Evolutionary conservation across 2,797 vertebrate species (phyloP).

Genomic region (Myiotriccus ornatus): DNA sequence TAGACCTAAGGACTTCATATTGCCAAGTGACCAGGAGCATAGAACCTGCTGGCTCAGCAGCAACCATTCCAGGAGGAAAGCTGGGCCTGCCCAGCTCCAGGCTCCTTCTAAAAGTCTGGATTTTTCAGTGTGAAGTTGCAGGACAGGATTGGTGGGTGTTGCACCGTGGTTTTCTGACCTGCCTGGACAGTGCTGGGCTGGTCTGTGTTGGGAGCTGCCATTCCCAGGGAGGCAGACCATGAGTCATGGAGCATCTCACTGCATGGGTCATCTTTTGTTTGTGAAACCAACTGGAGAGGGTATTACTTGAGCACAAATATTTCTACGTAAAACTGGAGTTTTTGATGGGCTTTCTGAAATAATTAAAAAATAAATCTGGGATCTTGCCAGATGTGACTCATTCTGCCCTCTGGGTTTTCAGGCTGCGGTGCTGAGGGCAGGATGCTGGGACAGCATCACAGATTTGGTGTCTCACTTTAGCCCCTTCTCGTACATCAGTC

Average conservation of each 20-base stretch:
- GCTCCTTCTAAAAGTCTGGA: neutral
- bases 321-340: fast-evolving
- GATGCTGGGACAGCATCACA: neutral
- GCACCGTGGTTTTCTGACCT: neutral
- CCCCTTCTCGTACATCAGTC: fast-evolving
- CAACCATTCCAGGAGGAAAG: neutral
- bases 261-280: fast-evolving
- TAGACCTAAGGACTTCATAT: fast-evolving
- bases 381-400: neutral
- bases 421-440: neutral
- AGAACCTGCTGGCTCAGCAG: fast-evolving
- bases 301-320: fast-evolving
- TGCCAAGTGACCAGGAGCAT: fast-evolving
- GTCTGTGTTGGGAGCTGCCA: neutral
- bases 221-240: neutral
- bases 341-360: neutral
- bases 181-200: neutral
- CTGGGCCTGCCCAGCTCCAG: neutral
- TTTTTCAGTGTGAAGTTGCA: fast-evolving
- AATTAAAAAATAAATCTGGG: fast-evolving
- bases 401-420: neutral
- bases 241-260: neutral
- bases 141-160: fast-evolving
- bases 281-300: fast-evolving
- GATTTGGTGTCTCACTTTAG: fast-evolving